These are phyloP conservation scores for Dendroctonus ponderosae DNA, from an alignment of 1,140 invertebrate genomes.

Conservation along the genomic window DNA sequence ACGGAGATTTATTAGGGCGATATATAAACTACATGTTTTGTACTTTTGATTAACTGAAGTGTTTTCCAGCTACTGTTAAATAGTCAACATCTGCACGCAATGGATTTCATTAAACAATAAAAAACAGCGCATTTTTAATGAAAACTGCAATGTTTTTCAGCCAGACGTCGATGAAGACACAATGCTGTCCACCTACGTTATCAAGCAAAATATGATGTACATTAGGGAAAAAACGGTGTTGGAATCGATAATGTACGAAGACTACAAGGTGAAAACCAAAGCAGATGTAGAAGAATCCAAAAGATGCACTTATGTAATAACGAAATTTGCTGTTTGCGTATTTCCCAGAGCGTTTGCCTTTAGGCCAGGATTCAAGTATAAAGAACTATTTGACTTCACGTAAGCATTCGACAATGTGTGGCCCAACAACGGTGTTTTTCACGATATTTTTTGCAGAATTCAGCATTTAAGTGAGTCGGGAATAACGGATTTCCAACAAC, in stretches of 20 bases:
- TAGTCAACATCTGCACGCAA: too few relatives aligned
- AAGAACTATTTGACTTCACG: conserved; percentile 63
- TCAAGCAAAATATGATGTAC: conserved; percentile 59
- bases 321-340: conserved; percentile 62
- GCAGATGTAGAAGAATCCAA: conserved; percentile 58
- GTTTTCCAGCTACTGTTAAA: too few relatives aligned
- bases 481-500: conserved; percentile 65
- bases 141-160: too few relatives aligned
- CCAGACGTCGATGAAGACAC: conserved; percentile 15
- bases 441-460: conserved; percentile 55
- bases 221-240: conserved; percentile 65
- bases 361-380: conserved; percentile 59
- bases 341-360: conserved; percentile 69
- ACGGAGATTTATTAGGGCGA: too few relatives aligned
- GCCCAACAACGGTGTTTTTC: neutral
- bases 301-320: conserved; percentile 71
- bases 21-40: too few relatives aligned
- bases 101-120: too few relatives aligned
- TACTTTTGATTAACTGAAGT: too few relatives aligned
- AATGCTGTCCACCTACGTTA: conserved; percentile 46
- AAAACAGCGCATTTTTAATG: too few relatives aligned
- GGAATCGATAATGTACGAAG: conserved; percentile 64
- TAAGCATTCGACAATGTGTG: conserved; percentile 52
- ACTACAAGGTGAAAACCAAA: conserved; percentile 64
- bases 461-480: conserved; percentile 68